Percentiles rank a stretch among this genome's conserved stretches.
Evolutionary conservation across 2,113 vertebrate species (phyloP).

Genomic region (Macrotis lagotis): DNA sequence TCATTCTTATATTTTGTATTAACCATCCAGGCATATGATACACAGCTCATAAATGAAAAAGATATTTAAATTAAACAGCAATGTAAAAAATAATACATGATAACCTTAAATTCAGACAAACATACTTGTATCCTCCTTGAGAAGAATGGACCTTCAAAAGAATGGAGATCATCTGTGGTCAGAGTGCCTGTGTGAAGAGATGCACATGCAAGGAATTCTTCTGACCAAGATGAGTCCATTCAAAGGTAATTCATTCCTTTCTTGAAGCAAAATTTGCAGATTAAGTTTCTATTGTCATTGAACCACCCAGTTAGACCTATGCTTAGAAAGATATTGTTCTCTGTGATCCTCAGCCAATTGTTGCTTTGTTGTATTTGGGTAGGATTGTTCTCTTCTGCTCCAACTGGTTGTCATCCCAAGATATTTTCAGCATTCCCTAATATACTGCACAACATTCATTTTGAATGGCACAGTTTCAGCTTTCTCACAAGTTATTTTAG

Average conservation of each 20-base stretch:
- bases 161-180: background rate
- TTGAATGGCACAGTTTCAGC: background rate
- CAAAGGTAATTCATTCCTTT: background rate
- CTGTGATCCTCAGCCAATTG: background rate
- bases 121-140: background rate
- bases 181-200: background rate
- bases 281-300: background rate
- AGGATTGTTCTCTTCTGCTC: background rate
- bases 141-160: background rate
- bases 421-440: background rate
- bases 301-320: background rate
- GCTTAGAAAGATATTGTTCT: background rate
- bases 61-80: background rate
- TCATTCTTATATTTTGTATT: background rate
- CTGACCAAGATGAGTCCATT: background rate
- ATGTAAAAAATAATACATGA: background rate
- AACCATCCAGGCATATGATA: background rate
- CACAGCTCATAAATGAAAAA: background rate
- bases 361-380: background rate
- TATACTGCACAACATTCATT: background rate
- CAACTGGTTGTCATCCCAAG: background rate
- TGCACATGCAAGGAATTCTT: background rate
- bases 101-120: background rate
- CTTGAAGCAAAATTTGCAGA: background rate
- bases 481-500: background rate